phyloP scores from a whole-genome alignment of 1,140 invertebrate species.

The Eumeta japonica region DNA sequence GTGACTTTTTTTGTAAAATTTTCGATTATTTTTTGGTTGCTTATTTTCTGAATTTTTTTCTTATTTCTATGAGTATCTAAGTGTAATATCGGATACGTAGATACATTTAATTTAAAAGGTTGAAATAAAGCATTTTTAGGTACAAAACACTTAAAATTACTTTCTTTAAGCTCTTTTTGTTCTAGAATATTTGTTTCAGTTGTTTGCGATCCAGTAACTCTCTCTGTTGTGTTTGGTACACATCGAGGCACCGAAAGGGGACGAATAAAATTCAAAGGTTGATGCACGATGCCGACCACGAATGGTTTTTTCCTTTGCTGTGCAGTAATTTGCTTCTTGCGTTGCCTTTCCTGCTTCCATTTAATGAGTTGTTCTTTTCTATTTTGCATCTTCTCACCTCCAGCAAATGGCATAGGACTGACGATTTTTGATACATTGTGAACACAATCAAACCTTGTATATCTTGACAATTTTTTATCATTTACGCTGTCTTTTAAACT shows the following conservation, averaged over 20 bases:
- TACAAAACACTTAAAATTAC: constrained; percentile 28
- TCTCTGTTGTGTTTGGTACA: constrained; percentile 32
- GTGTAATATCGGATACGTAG: constrained; percentile 16
- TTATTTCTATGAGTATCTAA: too few species aligned
- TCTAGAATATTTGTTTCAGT: constrained; percentile 13
- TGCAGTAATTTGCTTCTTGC: constrained; percentile 29
- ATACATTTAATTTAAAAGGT: constrained; percentile 25
- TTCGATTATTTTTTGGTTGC: too few species aligned
- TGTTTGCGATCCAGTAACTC: constrained; percentile 36
- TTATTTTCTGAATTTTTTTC: too few species aligned
- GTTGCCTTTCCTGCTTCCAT: constrained; percentile 44
- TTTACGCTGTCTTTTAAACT: too few species aligned
- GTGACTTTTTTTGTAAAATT: too few species aligned
- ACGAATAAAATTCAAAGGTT: constrained; percentile 25
- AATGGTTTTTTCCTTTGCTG: constrained; percentile 40
- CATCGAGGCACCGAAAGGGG: constrained; percentile 24
- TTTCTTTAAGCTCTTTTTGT: constrained; percentile 5
- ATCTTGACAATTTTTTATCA: too few species aligned
- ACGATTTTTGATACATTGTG: constrained; percentile 21
- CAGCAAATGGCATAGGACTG: constrained; percentile 15
- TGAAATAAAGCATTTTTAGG: constrained; percentile 37
- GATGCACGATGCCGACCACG: constrained; percentile 23
- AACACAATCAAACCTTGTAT: too few species aligned
- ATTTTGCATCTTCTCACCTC: constrained; percentile 24
- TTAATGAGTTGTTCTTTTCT: constrained; percentile 32